Evolutionary conservation across 1,140 invertebrate genomes (phyloP).

Genomic region (Papilio polyxenes): DNA sequence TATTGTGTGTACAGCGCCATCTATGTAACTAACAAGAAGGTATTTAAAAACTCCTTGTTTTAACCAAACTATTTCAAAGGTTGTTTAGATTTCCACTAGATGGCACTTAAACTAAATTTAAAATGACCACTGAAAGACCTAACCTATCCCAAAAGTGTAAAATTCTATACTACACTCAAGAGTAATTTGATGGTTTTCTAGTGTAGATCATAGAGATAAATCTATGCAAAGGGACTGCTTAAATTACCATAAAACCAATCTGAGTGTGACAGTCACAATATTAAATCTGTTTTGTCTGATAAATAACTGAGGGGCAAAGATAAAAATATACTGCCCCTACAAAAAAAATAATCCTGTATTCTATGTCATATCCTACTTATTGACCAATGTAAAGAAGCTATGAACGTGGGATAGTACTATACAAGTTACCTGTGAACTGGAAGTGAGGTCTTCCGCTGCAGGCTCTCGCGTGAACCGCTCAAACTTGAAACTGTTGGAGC

Average conservation of each 20-base stretch:
- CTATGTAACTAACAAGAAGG: not conserved
- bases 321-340: too few relatives aligned
- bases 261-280: too few relatives aligned
- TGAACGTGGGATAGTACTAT: not conserved
- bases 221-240: too few relatives aligned
- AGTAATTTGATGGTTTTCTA: too few relatives aligned
- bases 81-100: conserved; percentile 17
- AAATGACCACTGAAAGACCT: not conserved
- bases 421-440: conserved; percentile 68
- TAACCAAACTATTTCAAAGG: not conserved
- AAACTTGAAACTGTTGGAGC: conserved; percentile 92
- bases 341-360: too few relatives aligned
- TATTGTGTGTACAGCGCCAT: conserved; percentile 26
- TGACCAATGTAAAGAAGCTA: not conserved
- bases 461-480: conserved; percentile 88
- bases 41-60: conserved; percentile 23
- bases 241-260: too few relatives aligned
- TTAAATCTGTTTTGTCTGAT: not conserved
- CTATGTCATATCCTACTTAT: too few relatives aligned
- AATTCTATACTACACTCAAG: not conserved
- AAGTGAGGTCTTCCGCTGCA: conserved; percentile 80
- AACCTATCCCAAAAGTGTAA: too few relatives aligned
- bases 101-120: conserved; percentile 22
- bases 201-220: too few relatives aligned
- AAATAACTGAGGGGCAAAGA: too few relatives aligned